Evolutionary conservation across 2,888 invertebrate species (phyloP).

Genomic region (Cephus spinipes): DNA sequence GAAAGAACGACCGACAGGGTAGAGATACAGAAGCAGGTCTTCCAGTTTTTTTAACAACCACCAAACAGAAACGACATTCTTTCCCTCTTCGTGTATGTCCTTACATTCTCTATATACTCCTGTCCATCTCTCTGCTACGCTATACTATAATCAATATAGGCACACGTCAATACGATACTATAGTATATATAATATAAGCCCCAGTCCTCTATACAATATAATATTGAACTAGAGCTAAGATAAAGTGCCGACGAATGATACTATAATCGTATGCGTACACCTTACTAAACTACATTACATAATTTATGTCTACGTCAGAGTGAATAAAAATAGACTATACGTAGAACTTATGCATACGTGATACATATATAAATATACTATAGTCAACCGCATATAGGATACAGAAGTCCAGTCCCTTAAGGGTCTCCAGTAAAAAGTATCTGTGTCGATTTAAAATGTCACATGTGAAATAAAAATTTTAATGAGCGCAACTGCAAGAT

Average conservation of each 20-base stretch:
- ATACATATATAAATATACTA: background rate
- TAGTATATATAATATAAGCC: background rate
- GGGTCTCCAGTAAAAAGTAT: background rate
- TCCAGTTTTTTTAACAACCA: slow-evolving; percentile 38
- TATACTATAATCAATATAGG: background rate
- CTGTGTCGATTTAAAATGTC: background rate
- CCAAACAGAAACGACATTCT: slow-evolving; percentile 48
- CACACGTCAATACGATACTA: background rate
- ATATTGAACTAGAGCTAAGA: background rate
- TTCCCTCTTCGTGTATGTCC: slow-evolving; percentile 39
- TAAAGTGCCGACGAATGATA: background rate
- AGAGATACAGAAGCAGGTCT: slow-evolving; percentile 24
- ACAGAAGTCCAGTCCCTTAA: background rate
- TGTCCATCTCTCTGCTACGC: background rate
- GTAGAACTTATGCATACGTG: background rate
- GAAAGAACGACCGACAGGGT: background rate
- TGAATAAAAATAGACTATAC: background rate
- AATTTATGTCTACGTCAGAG: background rate
- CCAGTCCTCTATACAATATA: background rate
- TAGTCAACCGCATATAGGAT: background rate
- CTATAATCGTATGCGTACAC: background rate
- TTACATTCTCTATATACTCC: slow-evolving; percentile 10
- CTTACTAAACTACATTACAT: background rate
- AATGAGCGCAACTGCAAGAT: background rate
- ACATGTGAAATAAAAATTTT: background rate